Percentiles rank a stretch among this genome's conserved stretches.
phyloP scores from a whole-genome alignment of 2,797 vertebrate species.

The Mareca penelope region DNA sequence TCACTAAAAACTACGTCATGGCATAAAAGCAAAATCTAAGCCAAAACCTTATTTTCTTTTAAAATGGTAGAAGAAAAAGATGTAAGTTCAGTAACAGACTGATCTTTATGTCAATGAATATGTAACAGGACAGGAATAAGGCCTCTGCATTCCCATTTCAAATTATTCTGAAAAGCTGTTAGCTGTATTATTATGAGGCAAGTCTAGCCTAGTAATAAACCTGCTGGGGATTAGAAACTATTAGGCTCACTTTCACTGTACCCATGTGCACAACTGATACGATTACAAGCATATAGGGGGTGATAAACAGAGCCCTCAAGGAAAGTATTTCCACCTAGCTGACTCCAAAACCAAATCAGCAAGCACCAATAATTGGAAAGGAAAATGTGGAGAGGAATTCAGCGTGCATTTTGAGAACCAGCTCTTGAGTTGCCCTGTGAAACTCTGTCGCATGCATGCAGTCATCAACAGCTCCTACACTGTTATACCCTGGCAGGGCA shows the following conservation, averaged over 20 bases:
- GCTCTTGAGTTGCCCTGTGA: not conserved
- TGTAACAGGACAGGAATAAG: not conserved
- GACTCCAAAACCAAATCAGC: not conserved
- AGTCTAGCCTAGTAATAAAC: not conserved
- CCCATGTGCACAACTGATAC: not conserved
- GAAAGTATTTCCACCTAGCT: not conserved
- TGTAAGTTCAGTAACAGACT: not conserved
- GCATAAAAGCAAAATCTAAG: not conserved
- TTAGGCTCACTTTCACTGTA: not conserved
- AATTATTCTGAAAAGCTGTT: not conserved
- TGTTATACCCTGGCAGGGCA: not conserved
- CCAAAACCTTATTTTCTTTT: not conserved
- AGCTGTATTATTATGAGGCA: not conserved
- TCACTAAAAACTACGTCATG: not conserved
- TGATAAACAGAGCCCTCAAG: not conserved
- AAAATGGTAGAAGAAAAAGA: not conserved
- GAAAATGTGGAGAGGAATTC: not conserved
- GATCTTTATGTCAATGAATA: not conserved
- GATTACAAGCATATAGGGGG: not conserved
- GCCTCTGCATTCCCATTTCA: not conserved
- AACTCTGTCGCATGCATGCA: rapidly evolving
- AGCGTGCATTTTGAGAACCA: not conserved
- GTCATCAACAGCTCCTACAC: not conserved
- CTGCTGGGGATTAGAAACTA: not conserved
- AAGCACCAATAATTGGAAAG: not conserved